Evolutionary conservation across 37 sponge, comb jelly and placozoan genomes (phyloP), one percentile per base, ranked within the genome.

Genomic region (Theonella swinhoei): DNA sequence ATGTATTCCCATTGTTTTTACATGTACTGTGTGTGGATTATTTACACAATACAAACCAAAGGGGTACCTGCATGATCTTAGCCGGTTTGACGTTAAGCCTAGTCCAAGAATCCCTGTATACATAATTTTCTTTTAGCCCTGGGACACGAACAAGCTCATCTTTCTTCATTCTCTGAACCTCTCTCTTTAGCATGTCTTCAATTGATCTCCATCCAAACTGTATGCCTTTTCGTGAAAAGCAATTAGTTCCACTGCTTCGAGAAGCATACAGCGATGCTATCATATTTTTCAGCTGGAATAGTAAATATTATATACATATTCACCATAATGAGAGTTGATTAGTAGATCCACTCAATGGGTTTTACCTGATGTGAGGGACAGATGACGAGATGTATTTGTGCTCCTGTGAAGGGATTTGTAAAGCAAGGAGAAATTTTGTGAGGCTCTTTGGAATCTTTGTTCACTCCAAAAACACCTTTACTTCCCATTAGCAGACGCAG

Each of bases 241-340:
- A 28, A 33, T 83, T 83, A 2, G 76, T 67, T 4, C 76, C 84
- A n/a, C 77, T 76, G 4, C 1, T 19, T 9, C 65, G 84, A 34
- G 84, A 83, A n/a, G 76, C 63, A 39, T 75, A 67, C 23, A 83
- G 67, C 3, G 76, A 42, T 31, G 34, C 65, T 2, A 83, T 34
- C 84, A 83, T 83, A 32, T 83, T 83, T 69, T 83, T 83, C 58
- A 75, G 76, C 84, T 83, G 39, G 4, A 59, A n/a, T n/a, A n/a
- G n/a, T n/a, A n/a, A n/a, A n/a, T n/a, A n/a, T n/a, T 20, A 59
- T 20, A 59, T n/a, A n/a, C n/a, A n/a, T n/a, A n/a, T n/a, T 25
- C n/a, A 66, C 67, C 25, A 24, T 66, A 24, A 19, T 19, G 60
- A 20, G 60, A 20, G 60, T 58, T 58, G 11, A 19, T 11, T 58